Conservation (phyloP, 1,140 invertebrate genomes). For the Metaphire vulgaris region DNA sequence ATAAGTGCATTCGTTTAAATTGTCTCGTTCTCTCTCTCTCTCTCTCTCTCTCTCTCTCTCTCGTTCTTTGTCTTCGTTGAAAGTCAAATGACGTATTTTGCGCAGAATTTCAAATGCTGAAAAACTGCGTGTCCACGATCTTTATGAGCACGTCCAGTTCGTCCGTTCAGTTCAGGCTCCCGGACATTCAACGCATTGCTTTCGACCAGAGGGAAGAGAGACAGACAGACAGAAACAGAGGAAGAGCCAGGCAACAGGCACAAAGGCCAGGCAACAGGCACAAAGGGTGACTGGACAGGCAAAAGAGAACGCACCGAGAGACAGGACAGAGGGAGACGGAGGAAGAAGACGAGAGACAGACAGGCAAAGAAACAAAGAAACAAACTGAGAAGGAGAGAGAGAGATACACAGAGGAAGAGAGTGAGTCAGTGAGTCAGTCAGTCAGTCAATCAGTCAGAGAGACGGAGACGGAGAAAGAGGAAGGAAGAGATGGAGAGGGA, state of each 20-base stretch:
- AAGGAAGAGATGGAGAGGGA: conserved; percentile 21
- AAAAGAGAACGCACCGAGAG: not conserved
- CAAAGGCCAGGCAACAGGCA: no score
- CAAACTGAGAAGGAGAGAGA: conserved; percentile 6
- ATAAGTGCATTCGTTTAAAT: no score
- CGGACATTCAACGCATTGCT: no score
- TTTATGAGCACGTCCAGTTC: no score
- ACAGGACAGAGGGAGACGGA: not conserved
- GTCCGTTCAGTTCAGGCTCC: no score
- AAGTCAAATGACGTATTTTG: conserved; percentile 22
- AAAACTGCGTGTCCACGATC: no score
- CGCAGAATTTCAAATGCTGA: conserved; percentile 18
- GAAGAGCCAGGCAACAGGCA: no score
- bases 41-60: conserved; percentile 34
- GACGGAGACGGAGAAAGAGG: conserved; percentile 9
- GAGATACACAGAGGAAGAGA: not conserved
- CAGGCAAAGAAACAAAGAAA: conserved; percentile 7
- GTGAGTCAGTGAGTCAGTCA: no score
- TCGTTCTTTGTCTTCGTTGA: conserved; percentile 34
- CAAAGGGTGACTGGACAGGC: no score
- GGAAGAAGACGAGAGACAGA: not conserved
- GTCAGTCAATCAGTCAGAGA: not conserved
- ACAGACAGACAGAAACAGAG: no score
- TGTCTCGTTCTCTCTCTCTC: conserved; percentile 34
- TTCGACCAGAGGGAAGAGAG: no score